Evolutionary conservation across 2,797 vertebrate species (phyloP).

Genomic region (Eulemur mongoz): DNA sequence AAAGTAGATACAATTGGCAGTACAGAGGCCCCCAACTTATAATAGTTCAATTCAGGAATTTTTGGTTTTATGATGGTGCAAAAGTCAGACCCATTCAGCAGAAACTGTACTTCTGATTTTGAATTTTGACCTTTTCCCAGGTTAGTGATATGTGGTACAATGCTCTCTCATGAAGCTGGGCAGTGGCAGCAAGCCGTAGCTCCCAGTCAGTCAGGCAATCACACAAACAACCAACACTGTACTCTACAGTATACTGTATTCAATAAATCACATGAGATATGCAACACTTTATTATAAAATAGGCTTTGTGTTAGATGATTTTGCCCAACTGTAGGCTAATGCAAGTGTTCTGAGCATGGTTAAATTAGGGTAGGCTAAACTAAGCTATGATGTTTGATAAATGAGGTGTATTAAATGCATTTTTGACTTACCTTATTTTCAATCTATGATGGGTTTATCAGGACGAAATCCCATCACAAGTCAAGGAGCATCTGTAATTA

Average conservation of each 20-base stretch:
- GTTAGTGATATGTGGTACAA: background rate
- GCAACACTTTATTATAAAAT: background rate
- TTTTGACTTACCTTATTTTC: background rate
- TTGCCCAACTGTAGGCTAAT: background rate
- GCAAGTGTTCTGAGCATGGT: background rate
- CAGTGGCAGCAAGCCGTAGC: background rate
- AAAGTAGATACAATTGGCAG: background rate
- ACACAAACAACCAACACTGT: background rate
- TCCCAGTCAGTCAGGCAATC: background rate
- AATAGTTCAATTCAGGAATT: background rate
- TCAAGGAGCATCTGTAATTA: background rate
- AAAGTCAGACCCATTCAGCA: background rate
- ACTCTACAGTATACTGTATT: background rate
- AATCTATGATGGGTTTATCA: background rate
- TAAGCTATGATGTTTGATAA: background rate
- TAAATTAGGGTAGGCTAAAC: background rate
- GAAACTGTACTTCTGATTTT: background rate
- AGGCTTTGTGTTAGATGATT: background rate
- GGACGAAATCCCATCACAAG: background rate
- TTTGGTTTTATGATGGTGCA: background rate
- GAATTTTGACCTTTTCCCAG: background rate
- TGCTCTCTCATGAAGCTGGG: background rate
- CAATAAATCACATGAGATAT: background rate
- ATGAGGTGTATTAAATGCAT: background rate
- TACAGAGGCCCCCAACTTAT: background rate